phyloP scores from a whole-genome alignment of 1,140 invertebrate genomes.

The Drosophila gunungcola region DNA sequence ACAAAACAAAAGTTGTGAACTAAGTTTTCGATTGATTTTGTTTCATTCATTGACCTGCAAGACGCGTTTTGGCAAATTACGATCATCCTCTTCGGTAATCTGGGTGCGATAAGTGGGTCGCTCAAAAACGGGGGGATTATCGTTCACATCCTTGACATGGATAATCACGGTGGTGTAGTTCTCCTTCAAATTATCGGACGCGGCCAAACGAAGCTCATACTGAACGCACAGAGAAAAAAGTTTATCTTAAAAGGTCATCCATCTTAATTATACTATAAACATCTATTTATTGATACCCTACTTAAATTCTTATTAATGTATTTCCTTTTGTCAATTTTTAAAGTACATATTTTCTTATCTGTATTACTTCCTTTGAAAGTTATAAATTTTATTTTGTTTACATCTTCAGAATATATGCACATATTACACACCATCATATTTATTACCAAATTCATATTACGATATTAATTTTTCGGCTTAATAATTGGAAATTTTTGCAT shows the following conservation, averaged over 20 bases:
- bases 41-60: slow-evolving; percentile 90
- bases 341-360: too few species aligned
- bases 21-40: slow-evolving; percentile 19
- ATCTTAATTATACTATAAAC: too few species aligned
- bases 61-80: slow-evolving; percentile 96
- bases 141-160: slow-evolving; percentile 97
- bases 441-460: slow-evolving; percentile 24
- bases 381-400: too few species aligned
- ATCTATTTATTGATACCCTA: too few species aligned
- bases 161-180: slow-evolving; percentile 98
- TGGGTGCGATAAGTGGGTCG: slow-evolving; percentile 96
- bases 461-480: slow-evolving; percentile 12
- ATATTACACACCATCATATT: slow-evolving; percentile 25
- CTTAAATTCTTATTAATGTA: too few species aligned
- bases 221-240: slow-evolving; percentile 81
- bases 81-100: slow-evolving; percentile 97
- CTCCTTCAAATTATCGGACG: slow-evolving; percentile 97
- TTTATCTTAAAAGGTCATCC: neutral
- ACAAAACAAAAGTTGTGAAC: slow-evolving; percentile 30
- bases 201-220: slow-evolving; percentile 96
- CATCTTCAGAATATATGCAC: slow-evolving; percentile 1
- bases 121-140: slow-evolving; percentile 94
- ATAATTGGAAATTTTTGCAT: slow-evolving; percentile 36
- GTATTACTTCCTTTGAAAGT: too few species aligned
- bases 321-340: too few species aligned